Evolutionary conservation across 2,888 invertebrate genomes (phyloP), one percentile per base, ranked within the genome.

Genomic region (Apotomis turbidana): DNA sequence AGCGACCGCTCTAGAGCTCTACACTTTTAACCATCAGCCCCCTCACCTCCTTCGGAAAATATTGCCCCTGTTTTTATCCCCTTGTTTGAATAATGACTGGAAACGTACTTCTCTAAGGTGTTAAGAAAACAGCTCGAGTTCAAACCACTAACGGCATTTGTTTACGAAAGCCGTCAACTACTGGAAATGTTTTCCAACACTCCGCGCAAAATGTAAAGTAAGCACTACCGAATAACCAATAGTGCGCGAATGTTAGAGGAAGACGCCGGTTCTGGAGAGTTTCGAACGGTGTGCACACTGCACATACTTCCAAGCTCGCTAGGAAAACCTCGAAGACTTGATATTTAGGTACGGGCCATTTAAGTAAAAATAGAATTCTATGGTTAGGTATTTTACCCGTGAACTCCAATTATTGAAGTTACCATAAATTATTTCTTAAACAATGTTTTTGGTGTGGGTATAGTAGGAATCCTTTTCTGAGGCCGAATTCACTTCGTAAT

Each of bases 1-100:
- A 78, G 80, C 84, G 83, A 81, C 83, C 87, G 82, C 79, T 86
- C 85, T 84, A 91, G 90, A 87, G 91, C 90, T 90, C 90, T 89
- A 90, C 93, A 91, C 92, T 93, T 91, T 91, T 91, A 93, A 91
- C 90, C 93, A 91, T 91, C 90, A 89, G 83, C 88, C 87, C 87
- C 88, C 87, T 88, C 90, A 83, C 88, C 84, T 90, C 88, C 90
- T 90, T 90, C 86, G 84, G 87, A 92, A 93, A 93, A 93, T 93
- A 93, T 93, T 91, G 90, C 90, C 90, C 85, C 82, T 87, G 90
- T 91, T 93, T 93, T 93, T 92, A 93, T 91, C 90, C 88, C 88
- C 90, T 91, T 91, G 92, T 93, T 93, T 92, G 93, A 93, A 93
- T 93, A 91, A 93, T 92, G 90, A 88, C 87, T 88, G 90, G 90